Conservation (phyloP, 2,888 invertebrate genomes). For the Drosophila affinis region DNA sequence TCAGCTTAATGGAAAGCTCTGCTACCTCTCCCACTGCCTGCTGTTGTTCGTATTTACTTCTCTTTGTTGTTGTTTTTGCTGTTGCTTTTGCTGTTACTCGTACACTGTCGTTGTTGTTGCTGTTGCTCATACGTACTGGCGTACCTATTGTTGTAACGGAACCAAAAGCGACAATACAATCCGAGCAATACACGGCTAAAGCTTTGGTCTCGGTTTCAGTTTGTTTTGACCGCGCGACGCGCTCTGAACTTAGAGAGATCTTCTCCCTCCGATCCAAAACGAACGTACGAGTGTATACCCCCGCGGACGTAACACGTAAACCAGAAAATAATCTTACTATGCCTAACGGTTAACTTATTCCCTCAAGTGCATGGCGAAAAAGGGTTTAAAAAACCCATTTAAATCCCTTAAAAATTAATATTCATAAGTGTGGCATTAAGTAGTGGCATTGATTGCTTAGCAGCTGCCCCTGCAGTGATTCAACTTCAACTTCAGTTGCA, state of each 20-base stretch:
- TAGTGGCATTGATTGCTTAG: constrained; percentile 25
- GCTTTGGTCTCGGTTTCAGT: constrained; percentile 60
- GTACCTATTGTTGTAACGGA: constrained; percentile 30
- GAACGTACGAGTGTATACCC: background rate
- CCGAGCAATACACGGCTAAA: constrained; percentile 24
- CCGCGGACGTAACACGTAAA: background rate
- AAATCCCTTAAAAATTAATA: constrained; percentile 19
- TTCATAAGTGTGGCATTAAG: background rate
- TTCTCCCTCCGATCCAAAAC: constrained; percentile 37
- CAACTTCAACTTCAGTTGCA: constrained; percentile 12
- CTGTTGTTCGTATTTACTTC: background rate
- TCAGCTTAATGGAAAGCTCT: constrained; percentile 36
- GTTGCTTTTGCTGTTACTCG: background rate
- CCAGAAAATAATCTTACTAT: background rate
- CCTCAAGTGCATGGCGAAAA: background rate
- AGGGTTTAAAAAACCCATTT: constrained; percentile 9
- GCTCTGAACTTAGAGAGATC: constrained; percentile 50
- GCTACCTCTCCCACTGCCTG: background rate
- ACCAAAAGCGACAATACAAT: constrained; percentile 18
- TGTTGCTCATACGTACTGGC: constrained; percentile 18
- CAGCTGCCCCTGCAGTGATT: constrained; percentile 9
- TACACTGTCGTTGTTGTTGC: constrained; percentile 5
- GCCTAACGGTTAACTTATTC: background rate
- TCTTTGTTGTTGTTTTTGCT: background rate
- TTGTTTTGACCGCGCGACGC: constrained; percentile 58